Evolutionary conservation across 2,797 vertebrate genomes (phyloP), one percentile per base, ranked within the genome.

Genomic region (Somateria mollissima): DNA sequence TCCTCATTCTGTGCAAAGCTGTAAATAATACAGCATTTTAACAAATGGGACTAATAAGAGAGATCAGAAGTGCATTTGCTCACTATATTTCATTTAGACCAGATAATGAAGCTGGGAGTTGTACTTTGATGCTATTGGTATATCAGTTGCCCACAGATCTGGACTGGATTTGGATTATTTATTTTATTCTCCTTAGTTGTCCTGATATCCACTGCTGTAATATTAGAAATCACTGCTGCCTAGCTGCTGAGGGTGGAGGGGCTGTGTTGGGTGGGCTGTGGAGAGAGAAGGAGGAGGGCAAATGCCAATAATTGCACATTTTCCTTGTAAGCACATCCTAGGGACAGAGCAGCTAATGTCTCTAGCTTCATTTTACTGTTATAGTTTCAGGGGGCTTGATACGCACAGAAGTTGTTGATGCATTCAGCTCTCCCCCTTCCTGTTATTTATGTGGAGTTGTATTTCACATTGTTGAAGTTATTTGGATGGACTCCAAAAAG

Each of bases 21-120:
- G 75, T 74, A 92, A 83, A 73, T 92, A 97, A 90, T 77, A 61
- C 11, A 81, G 13, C 47, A 45, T 90, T 95, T 96, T 93, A 94
- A 92, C 81, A 83, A 93, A 93, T 94, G 72, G 75, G 28, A 85
- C 65, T 87, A 94, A 91, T 94, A 92, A 93, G 78, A 86, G 57
- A 87, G 90, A 95, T 87, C 69, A 90, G 72, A 91, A 93, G 79
- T 89, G 54, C 62, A 78, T 90, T 96, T 89, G 73, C 58, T 85
- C 54, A 58, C 70, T 76, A 54, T 93, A 74, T 93, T 96, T 95
- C 69, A 80, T 85, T 89, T 87, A 89, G 82, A 69, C 36, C 65
- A 94, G 89, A 82, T 58, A 87, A 92, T 69, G 78, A 92, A 90
- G 30, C 22, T 56, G 62, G 8, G 65, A 81, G 30, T 60, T 83